phyloP scores from a whole-genome alignment of 2,888 invertebrate genomes.

The Salpingus planirostris region DNA sequence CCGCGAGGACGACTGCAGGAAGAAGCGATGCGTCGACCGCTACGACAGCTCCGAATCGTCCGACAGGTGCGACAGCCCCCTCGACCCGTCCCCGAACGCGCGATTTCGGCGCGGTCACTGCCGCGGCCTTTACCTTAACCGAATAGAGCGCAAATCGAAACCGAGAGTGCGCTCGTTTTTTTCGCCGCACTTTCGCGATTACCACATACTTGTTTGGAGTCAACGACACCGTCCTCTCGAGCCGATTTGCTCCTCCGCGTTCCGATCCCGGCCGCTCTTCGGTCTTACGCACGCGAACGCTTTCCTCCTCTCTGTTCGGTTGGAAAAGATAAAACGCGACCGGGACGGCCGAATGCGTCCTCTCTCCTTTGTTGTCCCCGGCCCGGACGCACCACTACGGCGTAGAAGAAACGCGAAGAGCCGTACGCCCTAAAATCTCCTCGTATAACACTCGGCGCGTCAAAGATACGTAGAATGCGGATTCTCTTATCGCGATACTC shows the following conservation, averaged over 20 bases:
- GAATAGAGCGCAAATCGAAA: constrained; percentile 36
- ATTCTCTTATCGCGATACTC: no score
- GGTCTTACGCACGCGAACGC: no score
- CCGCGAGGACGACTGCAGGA: constrained; percentile 52
- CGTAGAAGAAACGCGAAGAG: no score
- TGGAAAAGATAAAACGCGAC: no score
- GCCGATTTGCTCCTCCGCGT: constrained; percentile 19
- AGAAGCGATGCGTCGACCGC: constrained; percentile 82
- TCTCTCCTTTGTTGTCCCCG: no score
- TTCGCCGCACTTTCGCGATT: constrained; percentile 28
- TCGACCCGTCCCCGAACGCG: constrained; percentile 1
- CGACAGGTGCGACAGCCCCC: constrained; percentile 60
- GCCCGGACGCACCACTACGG: no score
- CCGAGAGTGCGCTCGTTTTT: constrained; percentile 36
- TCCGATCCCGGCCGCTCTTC: constrained; percentile 12
- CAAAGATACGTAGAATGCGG: no score
- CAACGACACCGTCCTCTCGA: constrained; percentile 30
- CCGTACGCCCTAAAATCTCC: no score
- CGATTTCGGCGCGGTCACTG: constrained; percentile 32
- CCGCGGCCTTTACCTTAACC: constrained; percentile 40
- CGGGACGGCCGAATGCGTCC: no score
- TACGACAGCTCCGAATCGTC: constrained; percentile 91
- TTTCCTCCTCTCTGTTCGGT: no score
- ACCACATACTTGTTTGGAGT: constrained; percentile 27
- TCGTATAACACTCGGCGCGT: no score